These are phyloP conservation scores for Galerucella pusilla DNA, from an alignment of 2,888 invertebrate species.

Conservation along the genomic window DNA sequence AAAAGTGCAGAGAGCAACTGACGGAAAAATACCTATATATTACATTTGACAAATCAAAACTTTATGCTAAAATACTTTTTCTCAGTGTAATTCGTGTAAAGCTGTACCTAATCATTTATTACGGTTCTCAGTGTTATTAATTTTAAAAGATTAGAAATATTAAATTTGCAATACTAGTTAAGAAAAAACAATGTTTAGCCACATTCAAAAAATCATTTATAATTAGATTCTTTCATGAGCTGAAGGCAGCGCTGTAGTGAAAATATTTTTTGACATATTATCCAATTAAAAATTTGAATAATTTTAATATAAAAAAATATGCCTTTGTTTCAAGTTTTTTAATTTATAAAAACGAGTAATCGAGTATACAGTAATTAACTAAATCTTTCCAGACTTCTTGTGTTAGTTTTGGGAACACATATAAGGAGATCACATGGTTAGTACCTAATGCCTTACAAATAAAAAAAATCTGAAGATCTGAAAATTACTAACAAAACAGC, in stretches of 20 bases:
- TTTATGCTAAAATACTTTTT: no score
- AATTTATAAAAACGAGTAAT: background rate
- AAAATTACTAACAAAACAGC: constrained; percentile 15
- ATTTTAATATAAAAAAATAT: background rate
- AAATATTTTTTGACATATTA: background rate
- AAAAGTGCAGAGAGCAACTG: no score
- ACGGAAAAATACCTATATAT: no score
- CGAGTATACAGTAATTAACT: background rate
- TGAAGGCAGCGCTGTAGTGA: background rate
- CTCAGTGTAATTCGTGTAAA: no score
- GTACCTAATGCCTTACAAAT: constrained; percentile 26
- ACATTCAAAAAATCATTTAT: no score
- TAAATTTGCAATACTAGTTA: no score
- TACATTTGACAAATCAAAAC: no score
- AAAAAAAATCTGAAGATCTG: constrained; percentile 15
- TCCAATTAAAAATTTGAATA: background rate
- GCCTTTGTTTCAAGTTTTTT: background rate
- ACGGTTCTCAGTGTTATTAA: no score
- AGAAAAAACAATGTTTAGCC: no score
- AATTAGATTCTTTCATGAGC: no score
- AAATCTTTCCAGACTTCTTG: constrained; percentile 14
- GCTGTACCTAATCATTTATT: no score
- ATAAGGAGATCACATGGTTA: constrained; percentile 24
- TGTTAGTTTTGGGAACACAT: constrained; percentile 28
- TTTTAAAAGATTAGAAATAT: no score